Conservation (phyloP, 2,113 vertebrate species). For the western clawed frog (Xenopus tropicalis) region DNA sequence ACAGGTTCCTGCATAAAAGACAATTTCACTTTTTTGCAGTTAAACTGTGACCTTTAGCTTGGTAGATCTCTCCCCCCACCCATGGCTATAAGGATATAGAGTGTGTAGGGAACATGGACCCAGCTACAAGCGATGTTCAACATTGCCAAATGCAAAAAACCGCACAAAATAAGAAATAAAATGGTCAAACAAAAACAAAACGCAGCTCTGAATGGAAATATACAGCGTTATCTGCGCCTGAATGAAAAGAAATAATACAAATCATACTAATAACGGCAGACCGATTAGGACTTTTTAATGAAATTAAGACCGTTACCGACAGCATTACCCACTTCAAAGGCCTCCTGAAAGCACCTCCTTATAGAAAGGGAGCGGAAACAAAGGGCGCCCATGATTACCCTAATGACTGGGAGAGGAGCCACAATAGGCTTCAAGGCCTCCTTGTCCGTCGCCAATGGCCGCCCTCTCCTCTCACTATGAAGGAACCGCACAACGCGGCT, state of each 20-base stretch:
- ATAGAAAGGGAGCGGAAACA: background rate
- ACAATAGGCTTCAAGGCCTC: slow-evolving; percentile 28
- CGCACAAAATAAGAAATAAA: no score
- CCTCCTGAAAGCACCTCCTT: slow-evolving; percentile 1
- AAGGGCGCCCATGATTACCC: background rate
- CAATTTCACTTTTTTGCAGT: no score
- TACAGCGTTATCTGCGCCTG: no score
- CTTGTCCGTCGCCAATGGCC: background rate
- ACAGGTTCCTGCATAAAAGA: no score
- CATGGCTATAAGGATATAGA: no score
- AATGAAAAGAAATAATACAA: background rate
- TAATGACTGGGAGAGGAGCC: background rate
- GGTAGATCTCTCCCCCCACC: no score
- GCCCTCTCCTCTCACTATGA: background rate
- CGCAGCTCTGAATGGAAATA: no score
- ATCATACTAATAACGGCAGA: background rate
- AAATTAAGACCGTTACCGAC: background rate
- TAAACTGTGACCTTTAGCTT: no score
- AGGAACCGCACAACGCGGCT: background rate
- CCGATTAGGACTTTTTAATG: slow-evolving; percentile 3
- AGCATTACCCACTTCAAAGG: slow-evolving; percentile 30
- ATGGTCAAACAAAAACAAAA: no score
- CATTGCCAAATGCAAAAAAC: no score
- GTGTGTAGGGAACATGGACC: no score
- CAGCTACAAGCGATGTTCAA: no score